Evolutionary conservation across 2,888 invertebrate species (phyloP), one percentile per base, ranked within the genome.

Genomic region (Dasysyrphus albostriatus): DNA sequence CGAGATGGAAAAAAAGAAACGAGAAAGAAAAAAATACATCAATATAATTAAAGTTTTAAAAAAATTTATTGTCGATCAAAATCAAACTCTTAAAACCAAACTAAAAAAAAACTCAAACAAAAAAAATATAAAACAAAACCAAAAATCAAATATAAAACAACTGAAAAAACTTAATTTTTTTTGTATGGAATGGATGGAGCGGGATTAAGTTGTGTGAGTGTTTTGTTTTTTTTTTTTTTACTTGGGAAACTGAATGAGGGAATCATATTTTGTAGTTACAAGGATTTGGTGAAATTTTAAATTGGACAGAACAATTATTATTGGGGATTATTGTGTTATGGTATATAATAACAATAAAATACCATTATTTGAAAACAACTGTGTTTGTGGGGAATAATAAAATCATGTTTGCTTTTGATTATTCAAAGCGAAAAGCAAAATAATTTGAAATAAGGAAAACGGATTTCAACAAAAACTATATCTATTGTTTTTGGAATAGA

Each of bases 61-160:
- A 88, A 84, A 78, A 79, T 49, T n/a, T 61, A 75, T 42, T 84
- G 69, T 76, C 24, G 24, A 24, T 58, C 24, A 73, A 78, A 88
- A 88, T 65, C 69, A 85, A 88, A 79, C 54, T 69, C 47, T 37
- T 24, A 79, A 75, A 80, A 77, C 61, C 54, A 88, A 88, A 88
- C 59, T 73, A 37, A 29, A 83, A 54, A 70, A 72, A 69, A 49
- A n/a, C n/a, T n/a, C n/a, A n/a, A 19, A 56, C 19, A 34, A 29
- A 49, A 19, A 12, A 42, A 61, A 37, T 29, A 29, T 2, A 54
- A 74, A 69, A 16, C 1, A 37, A 82, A 72, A 58, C 44, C 37
- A 61, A 67, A 49, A 49, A 10, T 12, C 19, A 47, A 63, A 16
- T 3, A 12, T 37, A 67, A 29, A 16, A 12, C 16, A 14, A 39